These are phyloP conservation scores for Sarcophaga peregrina DNA, from an alignment of 1,140 invertebrate species.

Conservation along the genomic window DNA sequence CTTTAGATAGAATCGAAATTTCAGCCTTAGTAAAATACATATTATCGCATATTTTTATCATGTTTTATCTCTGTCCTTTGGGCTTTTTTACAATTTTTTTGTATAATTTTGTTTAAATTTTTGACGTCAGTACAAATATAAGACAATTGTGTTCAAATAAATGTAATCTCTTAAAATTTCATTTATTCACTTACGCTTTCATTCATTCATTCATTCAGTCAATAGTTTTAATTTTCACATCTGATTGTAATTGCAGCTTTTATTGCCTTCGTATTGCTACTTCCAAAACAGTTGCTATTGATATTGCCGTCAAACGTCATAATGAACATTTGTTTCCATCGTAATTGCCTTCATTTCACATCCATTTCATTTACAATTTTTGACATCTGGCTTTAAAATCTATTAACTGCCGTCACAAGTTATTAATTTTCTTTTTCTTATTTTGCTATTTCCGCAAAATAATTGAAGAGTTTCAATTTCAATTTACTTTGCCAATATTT, in stretches of 20 bases:
- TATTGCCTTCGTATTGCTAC: no score
- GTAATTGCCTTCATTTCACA: neutral
- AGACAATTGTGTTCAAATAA: neutral
- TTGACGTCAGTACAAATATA: neutral
- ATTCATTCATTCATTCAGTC: neutral
- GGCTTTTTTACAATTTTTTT: no score
- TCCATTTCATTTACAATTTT: constrained; percentile 8
- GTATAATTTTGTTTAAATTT: no score
- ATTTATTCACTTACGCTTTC: neutral
- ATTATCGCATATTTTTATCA: no score
- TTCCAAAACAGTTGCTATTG: neutral
- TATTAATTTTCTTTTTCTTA: neutral
- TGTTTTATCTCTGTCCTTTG: no score
- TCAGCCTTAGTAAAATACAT: no score
- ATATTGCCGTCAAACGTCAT: neutral
- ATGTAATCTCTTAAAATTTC: neutral
- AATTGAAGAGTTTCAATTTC: neutral
- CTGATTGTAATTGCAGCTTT: no score
- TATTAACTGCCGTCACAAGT: constrained; percentile 13
- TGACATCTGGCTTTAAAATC: constrained; percentile 19
- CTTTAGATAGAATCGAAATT: no score
- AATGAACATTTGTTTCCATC: neutral
- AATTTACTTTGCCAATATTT: neutral
- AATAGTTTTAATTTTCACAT: neutral
- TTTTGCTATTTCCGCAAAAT: neutral